These are phyloP conservation scores for Stegodyphus mimosarum DNA, from an alignment of 1,140 invertebrate genomes.

Conservation along the genomic window DNA sequence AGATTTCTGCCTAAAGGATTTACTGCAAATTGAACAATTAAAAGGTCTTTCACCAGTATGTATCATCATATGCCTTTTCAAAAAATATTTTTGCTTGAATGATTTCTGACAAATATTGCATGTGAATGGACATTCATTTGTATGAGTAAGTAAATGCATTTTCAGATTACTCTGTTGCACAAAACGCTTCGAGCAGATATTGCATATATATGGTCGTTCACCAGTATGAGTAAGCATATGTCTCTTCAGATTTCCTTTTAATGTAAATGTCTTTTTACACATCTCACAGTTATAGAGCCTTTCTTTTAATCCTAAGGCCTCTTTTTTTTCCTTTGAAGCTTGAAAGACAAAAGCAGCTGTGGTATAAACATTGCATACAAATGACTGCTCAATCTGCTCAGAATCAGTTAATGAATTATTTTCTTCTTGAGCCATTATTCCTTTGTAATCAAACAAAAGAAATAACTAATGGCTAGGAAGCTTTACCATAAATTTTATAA, in stretches of 20 bases:
- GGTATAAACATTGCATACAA: conserved; percentile 41
- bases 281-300: conserved; percentile 33
- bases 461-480: too few species aligned
- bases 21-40: conserved; percentile 61
- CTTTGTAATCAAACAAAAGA: not conserved
- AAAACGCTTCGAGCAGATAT: conserved; percentile 49
- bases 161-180: conserved; percentile 77
- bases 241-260: conserved; percentile 55
- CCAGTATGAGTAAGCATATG: conserved; percentile 66
- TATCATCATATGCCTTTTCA: conserved; percentile 84
- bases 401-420: not conserved
- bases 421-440: conserved; percentile 34
- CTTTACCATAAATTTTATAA: too few species aligned
- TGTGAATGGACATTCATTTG: conserved; percentile 78
- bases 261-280: conserved; percentile 54
- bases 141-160: conserved; percentile 84
- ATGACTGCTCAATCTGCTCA: conserved; percentile 12
- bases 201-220: conserved; percentile 75
- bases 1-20: conserved; percentile 51
- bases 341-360: conserved; percentile 51
- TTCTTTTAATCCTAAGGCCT: conserved; percentile 4
- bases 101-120: conserved; percentile 85
- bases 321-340: not conserved
- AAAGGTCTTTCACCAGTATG: conserved; percentile 63
- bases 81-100: conserved; percentile 92